Evolutionary conservation across 1,140 invertebrate species (phyloP), one percentile per base, ranked within the genome.

Genomic region (Cydia splendana): DNA sequence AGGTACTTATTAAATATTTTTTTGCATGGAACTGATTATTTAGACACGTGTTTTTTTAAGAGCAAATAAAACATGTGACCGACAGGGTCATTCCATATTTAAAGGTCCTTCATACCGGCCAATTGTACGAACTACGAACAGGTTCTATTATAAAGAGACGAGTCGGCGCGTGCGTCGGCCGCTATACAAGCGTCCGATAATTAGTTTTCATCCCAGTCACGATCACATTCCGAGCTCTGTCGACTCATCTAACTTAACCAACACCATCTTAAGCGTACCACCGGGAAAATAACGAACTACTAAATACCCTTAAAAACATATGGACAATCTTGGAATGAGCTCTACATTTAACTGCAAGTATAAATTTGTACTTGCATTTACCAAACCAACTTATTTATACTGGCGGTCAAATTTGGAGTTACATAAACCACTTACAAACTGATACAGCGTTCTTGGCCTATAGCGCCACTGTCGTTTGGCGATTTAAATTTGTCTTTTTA

Each of bases 171-270:
- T 62, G 57, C 57, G 57, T 20, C 57, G 57, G 57, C 20, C 57
- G 57, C 57, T 24, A 62, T n/a, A 62, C 57, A 62, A 62, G 57
- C 57, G 57, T 7, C 57, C 9, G 57, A 62, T 62, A 62, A 62
- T 62, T 62, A 62, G 57, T 62, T 62, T 62, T 62, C 57, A 62
- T 62, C 57, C 57, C 57, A 24, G 57, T 20, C 57, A 62, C 57
- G 57, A 62, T 62, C 57, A 62, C 57, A 62, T 62, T 62, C 57
- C 57, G 57, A 62, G 57, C 57, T 62, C 57, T 62, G 57, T 62
- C 57, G 57, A 62, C 57, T 62, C 57, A 62, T 62, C 57, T 62
- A 62, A 62, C 20, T 62, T 62, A 62, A 62, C 57, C 2, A 62
- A 62, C 57, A 62, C 57, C 57, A 62, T 24, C 57, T 24, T 62